Conservation (phyloP, 30 jellyfish, hydroid and myxozoan genomes). For the Euphysa ruthae region DNA sequence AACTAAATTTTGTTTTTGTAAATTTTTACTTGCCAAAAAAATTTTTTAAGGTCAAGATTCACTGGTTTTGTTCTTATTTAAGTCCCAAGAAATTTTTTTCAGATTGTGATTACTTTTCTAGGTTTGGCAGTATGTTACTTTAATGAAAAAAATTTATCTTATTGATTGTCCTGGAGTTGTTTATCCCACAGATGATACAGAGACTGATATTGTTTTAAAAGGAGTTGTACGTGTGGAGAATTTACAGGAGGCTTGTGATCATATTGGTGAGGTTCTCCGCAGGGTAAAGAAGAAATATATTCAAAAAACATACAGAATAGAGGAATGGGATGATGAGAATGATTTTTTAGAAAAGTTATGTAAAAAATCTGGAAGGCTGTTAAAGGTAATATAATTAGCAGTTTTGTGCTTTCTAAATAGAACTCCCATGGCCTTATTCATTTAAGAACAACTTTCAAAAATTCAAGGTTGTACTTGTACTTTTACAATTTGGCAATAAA, state of each 20-base stretch:
- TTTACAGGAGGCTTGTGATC: slow-evolving; percentile 68
- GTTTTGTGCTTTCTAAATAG: too few relatives aligned
- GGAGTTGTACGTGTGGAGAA: slow-evolving; percentile 99
- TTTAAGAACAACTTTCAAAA: too few relatives aligned
- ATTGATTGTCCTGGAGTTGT: slow-evolving; percentile 97
- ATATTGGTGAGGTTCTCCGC: slow-evolving; percentile 73
- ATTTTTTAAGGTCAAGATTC: too few relatives aligned
- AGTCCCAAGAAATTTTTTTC: background rate
- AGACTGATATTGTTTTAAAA: slow-evolving; percentile 85
- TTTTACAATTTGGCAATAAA: too few relatives aligned
- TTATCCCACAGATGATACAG: slow-evolving; percentile 93
- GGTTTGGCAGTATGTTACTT: slow-evolving; percentile 99
- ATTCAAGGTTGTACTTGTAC: too few relatives aligned
- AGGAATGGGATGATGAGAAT: slow-evolving; percentile 53
- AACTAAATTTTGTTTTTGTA: too few relatives aligned
- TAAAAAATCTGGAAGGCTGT: slow-evolving; percentile 59
- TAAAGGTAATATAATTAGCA: slow-evolving; percentile 37
- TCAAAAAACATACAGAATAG: slow-evolving; percentile 69
- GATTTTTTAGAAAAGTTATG: slow-evolving; percentile 87
- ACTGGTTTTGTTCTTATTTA: too few relatives aligned
- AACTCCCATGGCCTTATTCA: too few relatives aligned
- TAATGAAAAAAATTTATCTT: slow-evolving; percentile 68
- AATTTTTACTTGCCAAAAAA: too few relatives aligned
- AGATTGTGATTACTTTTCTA: background rate
- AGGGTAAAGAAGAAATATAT: slow-evolving; percentile 82